phyloP scores from a whole-genome alignment of 2,888 invertebrate species.

The Hemithea aestivaria region DNA sequence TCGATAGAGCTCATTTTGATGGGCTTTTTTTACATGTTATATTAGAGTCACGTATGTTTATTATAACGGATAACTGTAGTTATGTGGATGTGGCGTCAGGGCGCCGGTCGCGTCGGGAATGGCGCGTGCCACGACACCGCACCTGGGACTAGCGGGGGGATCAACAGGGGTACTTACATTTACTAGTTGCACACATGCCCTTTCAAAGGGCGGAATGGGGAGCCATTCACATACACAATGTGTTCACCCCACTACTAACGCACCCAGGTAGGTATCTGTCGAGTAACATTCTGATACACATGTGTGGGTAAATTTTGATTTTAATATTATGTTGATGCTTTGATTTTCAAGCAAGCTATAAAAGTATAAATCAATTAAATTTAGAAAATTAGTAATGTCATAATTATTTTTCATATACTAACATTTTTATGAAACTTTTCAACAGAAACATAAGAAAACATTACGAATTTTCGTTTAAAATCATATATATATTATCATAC shows the following conservation, averaged over 20 bases:
- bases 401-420: no score
- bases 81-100: slow-evolving; percentile 64
- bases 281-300: slow-evolving; percentile 14
- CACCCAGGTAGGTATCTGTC: slow-evolving; percentile 27
- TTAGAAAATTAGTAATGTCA: no score
- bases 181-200: slow-evolving; percentile 75
- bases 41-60: slow-evolving; percentile 47
- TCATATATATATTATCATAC: no score
- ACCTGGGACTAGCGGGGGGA: slow-evolving; percentile 77
- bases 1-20: slow-evolving; percentile 77
- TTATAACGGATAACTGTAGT: slow-evolving; percentile 34
- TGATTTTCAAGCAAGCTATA: no score
- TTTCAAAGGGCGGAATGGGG: slow-evolving; percentile 68
- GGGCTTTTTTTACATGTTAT: slow-evolving; percentile 61
- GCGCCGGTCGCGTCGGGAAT: slow-evolving; percentile 72
- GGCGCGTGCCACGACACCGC: slow-evolving; percentile 75
- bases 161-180: slow-evolving; percentile 76
- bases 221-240: slow-evolving; percentile 37
- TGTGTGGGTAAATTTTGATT: slow-evolving; percentile 3
- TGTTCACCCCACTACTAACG: slow-evolving; percentile 27
- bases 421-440: no score
- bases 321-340: neutral
- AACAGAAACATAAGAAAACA: no score
- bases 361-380: no score
- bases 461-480: no score